phyloP scores from a whole-genome alignment of 2,888 invertebrate species.

The Drosophila percnosoma region DNA sequence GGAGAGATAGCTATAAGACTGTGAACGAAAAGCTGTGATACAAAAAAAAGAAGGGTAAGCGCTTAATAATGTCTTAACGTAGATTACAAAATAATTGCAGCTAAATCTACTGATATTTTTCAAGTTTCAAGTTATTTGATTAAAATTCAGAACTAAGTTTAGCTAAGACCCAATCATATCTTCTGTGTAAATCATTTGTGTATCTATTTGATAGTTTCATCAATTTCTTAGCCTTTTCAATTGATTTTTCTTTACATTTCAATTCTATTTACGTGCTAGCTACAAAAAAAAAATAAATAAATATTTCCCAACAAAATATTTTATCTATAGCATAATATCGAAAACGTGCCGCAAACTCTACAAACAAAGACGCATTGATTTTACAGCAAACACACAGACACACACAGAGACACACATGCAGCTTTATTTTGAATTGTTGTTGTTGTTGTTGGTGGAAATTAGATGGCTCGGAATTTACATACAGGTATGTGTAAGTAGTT shows the following conservation, averaged over 20 bases:
- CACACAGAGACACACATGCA: not conserved
- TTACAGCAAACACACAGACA: not conserved
- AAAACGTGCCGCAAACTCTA: conserved; percentile 24
- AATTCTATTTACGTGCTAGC: not conserved
- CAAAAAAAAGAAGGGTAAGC: conserved; percentile 2
- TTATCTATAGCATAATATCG: conserved; percentile 6
- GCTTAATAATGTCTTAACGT: conserved; percentile 1
- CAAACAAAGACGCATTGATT: conserved; percentile 10
- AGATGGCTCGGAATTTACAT: conserved; percentile 39
- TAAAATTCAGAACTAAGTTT: not conserved
- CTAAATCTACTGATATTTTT: not conserved
- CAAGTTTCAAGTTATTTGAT: not conserved
- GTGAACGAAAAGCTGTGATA: conserved; percentile 4
- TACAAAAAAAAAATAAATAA: not conserved
- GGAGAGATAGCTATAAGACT: not conserved
- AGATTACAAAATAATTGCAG: not conserved
- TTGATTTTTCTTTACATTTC: conserved; percentile 4
- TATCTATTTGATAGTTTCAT: not conserved
- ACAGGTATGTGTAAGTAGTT: conserved; percentile 19
- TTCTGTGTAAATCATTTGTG: not conserved
- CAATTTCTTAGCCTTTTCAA: not conserved
- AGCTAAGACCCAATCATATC: not conserved
- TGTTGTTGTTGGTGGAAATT: conserved; percentile 1
- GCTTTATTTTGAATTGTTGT: conserved; percentile 25
- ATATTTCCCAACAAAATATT: conserved; percentile 2